Evolutionary conservation across 2,113 vertebrate genomes (phyloP), one percentile per base, ranked within the genome.

Genomic region (Stercorarius parasiticus): DNA sequence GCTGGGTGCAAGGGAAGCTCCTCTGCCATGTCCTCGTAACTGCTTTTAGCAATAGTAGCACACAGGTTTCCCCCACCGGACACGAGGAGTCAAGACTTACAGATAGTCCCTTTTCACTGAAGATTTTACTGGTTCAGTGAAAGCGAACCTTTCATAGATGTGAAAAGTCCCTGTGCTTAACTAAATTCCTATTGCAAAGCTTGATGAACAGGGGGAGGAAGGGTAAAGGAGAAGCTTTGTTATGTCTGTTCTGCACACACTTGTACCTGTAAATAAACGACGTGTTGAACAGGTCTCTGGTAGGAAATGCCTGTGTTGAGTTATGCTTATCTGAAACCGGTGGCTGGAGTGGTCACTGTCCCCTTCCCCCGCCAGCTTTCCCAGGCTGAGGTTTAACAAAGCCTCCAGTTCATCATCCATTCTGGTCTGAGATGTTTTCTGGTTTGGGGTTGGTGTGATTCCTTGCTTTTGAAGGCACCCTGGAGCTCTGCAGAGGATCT

Each of bases 1-100:
- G 42, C 26, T 30, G 65, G 40, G 38, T 3, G 4, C 5, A 6
- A 9, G 76, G 42, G 30, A 2, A 36, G 71, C 53, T 66, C 30
- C 3, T 13, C 26, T 42, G 12, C 32, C 1, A 0, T 2, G n/a
- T 52, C 47, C 73, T 64, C 13, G 0, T 4, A 27, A 14, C 76
- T n/a, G 81, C 58, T 36, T 13, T 19, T 47, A 88, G 73, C 65
- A 38, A 2, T 1, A 55, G 66, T 53, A 50, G 76, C 27, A 30
- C 40, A 5, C 9, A 6, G 19, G 5, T 42, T 56, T 59, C 30
- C 34, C 25, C 71, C 0, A 1, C 0, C 27, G 71, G 43, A 56
- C 30, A 6, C 9, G 0, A 10, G 22, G 21, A 56, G 29, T 30
- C 40, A 5, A 36, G 62, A 34, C 29, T 26, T 61, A 34, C 11